Evolutionary conservation across 2,113 vertebrate species (phyloP), one percentile per base, ranked within the genome.

Genomic region (Falcunculus frontatus): DNA sequence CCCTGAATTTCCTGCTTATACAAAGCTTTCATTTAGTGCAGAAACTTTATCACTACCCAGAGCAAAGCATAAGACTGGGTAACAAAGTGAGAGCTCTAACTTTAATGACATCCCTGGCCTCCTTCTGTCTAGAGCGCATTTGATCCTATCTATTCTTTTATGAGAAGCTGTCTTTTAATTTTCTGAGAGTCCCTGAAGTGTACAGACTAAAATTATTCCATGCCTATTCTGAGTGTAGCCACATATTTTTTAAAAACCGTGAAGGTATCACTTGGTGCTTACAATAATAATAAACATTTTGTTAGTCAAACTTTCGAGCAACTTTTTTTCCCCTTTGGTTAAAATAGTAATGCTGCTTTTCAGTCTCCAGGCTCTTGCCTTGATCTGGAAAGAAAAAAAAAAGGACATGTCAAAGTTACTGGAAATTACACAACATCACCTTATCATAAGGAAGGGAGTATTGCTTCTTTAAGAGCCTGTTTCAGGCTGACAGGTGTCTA

Each of bases 1-100:
- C 83, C 88, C 84, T 75, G 53, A 94, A 83, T 84, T 97, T 97
- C 82, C 93, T 95, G 73, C 80, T 96, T 87, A 64, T 85, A 94
- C 74, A 94, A 91, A 87, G 87, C 64, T 90, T 95, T 95, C 55
- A 80, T 95, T 96, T 93, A 95, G 64, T 94, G 89, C 59, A 86
- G 74, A 64, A 94, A 68, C 50, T 95, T 91, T 82, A 82, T 87
- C 44, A 44, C 46, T 39, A 29, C 60, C 52, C 35, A 68, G 32
- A 79, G 32, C 47, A 89, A 75, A 91, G n/a, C 19, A 17, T 74
- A 63, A 80, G n/a, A 72, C 49, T 55, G 26, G 37, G 15, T 41
- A 56, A 84, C 53, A 79, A 80, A 87, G 27, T 27, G 33, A 25
- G 53, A 96, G 25, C 32, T 91, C 76, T 89, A 67, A 82, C 42